Evolutionary conservation across 2,888 invertebrate genomes (phyloP).

Genomic region (Dynastes grantii): DNA sequence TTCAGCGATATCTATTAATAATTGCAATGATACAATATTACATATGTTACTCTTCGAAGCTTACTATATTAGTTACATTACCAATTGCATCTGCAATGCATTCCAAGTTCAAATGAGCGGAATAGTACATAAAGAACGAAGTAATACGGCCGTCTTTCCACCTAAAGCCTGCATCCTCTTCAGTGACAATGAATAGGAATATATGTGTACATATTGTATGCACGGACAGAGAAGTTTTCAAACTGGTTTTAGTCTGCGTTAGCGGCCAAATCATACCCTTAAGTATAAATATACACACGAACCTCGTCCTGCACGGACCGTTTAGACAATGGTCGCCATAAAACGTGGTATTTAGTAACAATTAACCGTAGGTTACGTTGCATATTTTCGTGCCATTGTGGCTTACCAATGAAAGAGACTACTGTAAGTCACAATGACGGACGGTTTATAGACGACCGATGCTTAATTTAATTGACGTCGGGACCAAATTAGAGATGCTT

Average conservation of each 20-base stretch:
- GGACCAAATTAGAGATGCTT: conserved; percentile 38
- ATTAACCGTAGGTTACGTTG: conserved; percentile 53
- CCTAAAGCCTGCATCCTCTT: conserved; percentile 55
- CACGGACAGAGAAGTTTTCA: conserved; percentile 54
- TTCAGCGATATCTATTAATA: too few relatives aligned
- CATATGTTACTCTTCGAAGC: too few relatives aligned
- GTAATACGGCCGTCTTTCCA: not conserved
- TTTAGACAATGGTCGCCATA: conserved; percentile 54
- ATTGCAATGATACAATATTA: too few relatives aligned
- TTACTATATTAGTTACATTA: not conserved
- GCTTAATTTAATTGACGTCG: conserved; percentile 47
- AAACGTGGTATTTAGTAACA: conserved; percentile 53
- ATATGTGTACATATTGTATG: conserved; percentile 48
- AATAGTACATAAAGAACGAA: not conserved
- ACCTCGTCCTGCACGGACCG: conserved; percentile 26
- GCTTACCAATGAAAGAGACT: conserved; percentile 29
- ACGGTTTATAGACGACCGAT: conserved; percentile 39
- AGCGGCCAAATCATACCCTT: conserved; percentile 18
- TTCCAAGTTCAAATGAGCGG: not conserved
- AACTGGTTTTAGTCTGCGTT: conserved; percentile 53
- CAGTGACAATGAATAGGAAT: conserved; percentile 53
- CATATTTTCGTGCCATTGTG: conserved; percentile 50
- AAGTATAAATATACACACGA: conserved; percentile 22
- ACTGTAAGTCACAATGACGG: conserved; percentile 44
- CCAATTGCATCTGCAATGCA: not conserved